Base-by-base conservation (phyloP, 2,888 invertebrate species). In the Synergus laeviventris region DNA sequence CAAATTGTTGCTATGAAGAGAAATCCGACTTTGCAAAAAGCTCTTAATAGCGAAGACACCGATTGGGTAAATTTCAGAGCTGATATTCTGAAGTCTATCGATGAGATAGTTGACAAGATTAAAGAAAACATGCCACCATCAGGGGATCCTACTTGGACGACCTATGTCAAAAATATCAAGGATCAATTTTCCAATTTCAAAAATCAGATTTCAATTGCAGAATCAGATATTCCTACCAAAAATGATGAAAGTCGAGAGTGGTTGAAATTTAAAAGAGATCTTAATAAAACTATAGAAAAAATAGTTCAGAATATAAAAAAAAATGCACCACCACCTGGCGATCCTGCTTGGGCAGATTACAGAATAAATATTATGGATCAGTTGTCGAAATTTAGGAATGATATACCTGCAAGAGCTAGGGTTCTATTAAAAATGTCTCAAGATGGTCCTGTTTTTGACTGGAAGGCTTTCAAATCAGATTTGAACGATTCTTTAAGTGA, bases 1-100 rank as follows among this genome's bases (percentile, higher is more conserved):
- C 54, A 70, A 12, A 73, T 66, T 38, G 39, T 24, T 1, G 11
- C 16, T 4, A 54, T 78, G 31, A 36, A 56, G n/a, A 24, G n/a
- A 31, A 56, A 75, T 54, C 9, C 54, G n/a, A 8, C 12, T 3
- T 14, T 39, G 14, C 16, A 42, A 21, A 66, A 75, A 74, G 31
- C 78, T 9, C 45, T 81, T 73, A 56, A 54, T 3, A 59, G 36
- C n/a, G 9, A 49, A 11, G 31, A 42, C 21, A 79, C 81, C 18
- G 81, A 83, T 62, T 84, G 84, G 84, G 78, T 77, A 21, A 78
- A 76, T 16, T 81, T 80, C 21, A 84, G 81, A 18, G 74, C 54
- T 8, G 59, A 80, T 39, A 66, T 84, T 4, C 18, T 81, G n/a
- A 24, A 74, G 0, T 78, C 79, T 1, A 8, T 84, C 9, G 60